Percentiles rank a stretch among this genome's conserved stretches.
Evolutionary conservation across 1,140 invertebrate species (phyloP).

Genomic region (Macrobrachium nipponense): DNA sequence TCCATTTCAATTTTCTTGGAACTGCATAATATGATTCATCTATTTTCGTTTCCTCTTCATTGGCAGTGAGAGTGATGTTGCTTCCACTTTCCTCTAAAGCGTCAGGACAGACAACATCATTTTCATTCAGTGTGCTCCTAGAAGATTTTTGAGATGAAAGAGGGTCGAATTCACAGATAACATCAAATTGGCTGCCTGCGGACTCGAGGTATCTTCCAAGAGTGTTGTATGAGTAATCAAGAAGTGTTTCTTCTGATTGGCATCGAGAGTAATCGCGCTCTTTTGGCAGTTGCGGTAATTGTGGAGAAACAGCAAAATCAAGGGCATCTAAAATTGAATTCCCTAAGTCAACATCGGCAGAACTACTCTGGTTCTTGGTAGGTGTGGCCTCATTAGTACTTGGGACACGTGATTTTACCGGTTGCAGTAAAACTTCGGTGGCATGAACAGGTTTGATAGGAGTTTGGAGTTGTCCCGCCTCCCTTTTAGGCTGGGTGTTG

Average conservation of each 20-base stretch:
- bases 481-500: no score
- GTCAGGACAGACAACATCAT: background rate
- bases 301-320: constrained; percentile 34
- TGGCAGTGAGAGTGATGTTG: background rate
- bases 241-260: constrained; percentile 36
- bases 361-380: background rate
- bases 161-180: constrained; percentile 53
- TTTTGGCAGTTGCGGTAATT: constrained; percentile 10
- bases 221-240: constrained; percentile 35
- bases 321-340: constrained; percentile 42
- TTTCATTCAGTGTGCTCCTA: background rate
- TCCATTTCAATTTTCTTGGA: background rate
- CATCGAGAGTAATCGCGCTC: background rate
- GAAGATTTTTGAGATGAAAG: background rate
- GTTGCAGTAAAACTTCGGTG: no score
- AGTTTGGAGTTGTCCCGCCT: no score
- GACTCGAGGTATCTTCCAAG: constrained; percentile 2
- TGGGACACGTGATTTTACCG: background rate
- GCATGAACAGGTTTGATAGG: no score
- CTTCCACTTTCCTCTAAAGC: background rate
- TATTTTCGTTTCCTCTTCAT: background rate
- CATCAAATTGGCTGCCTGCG: constrained; percentile 17
- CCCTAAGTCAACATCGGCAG: background rate
- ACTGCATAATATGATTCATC: constrained; percentile 6
- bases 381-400: background rate